Conservation (phyloP, 2,888 invertebrate genomes). For the Lepas anatifera region DNA sequence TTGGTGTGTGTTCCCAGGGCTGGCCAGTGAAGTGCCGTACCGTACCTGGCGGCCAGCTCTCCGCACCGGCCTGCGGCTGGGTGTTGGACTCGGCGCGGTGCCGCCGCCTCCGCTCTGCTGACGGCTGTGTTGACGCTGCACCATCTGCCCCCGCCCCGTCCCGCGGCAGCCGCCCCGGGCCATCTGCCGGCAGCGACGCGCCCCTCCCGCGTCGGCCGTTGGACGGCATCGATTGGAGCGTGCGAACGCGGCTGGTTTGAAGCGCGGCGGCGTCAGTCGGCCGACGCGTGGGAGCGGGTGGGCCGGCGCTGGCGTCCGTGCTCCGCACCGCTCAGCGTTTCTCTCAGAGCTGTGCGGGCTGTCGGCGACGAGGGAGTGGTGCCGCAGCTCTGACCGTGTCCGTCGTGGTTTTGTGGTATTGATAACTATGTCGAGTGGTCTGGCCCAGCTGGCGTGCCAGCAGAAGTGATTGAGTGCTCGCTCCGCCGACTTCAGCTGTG, state of each 20-base stretch:
- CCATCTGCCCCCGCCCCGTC: neutral
- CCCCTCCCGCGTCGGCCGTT: conserved; percentile 9
- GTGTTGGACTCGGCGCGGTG: no score
- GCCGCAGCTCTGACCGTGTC: neutral
- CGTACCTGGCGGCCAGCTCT: no score
- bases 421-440: no score
- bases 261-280: neutral
- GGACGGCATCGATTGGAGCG: neutral
- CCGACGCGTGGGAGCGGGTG: neutral
- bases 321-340: neutral
- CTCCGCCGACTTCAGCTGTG: no score
- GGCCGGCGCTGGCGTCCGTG: neutral
- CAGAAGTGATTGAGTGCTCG: no score
- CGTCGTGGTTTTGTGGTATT: no score
- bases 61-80: no score
- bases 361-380: neutral
- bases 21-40: no score
- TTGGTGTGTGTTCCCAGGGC: no score
- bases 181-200: conserved; percentile 21
- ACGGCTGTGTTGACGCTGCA: no score
- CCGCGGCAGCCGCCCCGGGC: conserved; percentile 20
- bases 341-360: neutral
- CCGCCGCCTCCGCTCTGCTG: no score
- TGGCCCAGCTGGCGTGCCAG: no score
- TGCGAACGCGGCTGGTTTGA: neutral